Evolutionary conservation across 2,888 invertebrate genomes (phyloP).

Genomic region (Phaonia tiefii): DNA sequence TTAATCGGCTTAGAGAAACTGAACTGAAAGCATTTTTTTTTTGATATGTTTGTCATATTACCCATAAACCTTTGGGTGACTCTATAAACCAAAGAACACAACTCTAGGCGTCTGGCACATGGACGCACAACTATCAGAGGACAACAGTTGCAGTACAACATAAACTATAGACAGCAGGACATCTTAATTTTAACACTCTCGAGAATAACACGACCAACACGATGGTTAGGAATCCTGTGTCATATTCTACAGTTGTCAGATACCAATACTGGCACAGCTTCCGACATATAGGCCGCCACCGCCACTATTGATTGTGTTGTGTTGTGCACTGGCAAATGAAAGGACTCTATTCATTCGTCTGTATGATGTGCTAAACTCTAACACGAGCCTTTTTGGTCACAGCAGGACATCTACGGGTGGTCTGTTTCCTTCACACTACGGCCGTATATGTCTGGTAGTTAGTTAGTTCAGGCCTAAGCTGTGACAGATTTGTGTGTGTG

Average conservation of each 20-base stretch:
- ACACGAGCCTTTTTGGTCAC: conserved; percentile 63
- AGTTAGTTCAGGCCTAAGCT: not conserved
- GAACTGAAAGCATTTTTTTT: conserved; percentile 7
- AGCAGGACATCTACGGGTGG: conserved; percentile 65
- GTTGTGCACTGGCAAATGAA: conserved; percentile 11
- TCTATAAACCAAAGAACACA: conserved; percentile 16
- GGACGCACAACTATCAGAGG: not conserved
- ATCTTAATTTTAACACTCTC: conserved; percentile 66
- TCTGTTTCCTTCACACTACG: conserved; percentile 7
- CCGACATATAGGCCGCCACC: conserved; percentile 2
- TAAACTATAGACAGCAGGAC: conserved; percentile 62
- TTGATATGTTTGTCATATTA: not conserved
- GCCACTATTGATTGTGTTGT: conserved; percentile 25
- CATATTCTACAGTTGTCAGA: too few species aligned
- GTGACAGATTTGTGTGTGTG: conserved; percentile 36
- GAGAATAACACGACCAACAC: too few species aligned
- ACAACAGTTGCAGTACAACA: conserved; percentile 17
- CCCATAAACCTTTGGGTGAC: conserved; percentile 21
- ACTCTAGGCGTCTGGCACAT: conserved; percentile 1
- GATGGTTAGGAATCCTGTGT: not conserved
- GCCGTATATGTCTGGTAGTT: too few species aligned
- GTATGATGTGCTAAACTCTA: conserved; percentile 45
- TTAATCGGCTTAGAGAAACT: conserved; percentile 62
- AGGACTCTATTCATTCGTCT: conserved; percentile 23
- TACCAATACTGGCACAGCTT: conserved; percentile 6